Base-by-base conservation (phyloP, 2,797 vertebrate genomes). In the Tauraco hartlaubi region DNA sequence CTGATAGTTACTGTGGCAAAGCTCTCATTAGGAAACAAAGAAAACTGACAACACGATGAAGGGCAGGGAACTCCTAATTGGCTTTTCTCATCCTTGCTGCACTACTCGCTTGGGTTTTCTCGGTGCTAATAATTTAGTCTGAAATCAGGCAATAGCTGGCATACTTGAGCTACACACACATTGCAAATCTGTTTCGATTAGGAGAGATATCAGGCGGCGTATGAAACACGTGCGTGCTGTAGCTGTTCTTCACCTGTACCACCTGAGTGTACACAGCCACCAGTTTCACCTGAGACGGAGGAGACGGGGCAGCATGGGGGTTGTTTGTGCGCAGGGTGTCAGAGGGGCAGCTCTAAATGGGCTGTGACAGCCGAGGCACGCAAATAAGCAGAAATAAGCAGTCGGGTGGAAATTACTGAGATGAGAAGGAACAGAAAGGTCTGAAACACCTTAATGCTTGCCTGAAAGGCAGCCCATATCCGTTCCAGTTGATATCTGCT, bases 171-270 rank as follows among this genome's bases (percentile, higher is more conserved):
- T 74, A 35, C 29, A 46, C 39, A 7, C 11, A 23, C 15, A 3
- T 49, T 41, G 62, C 29, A 44, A 55, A 56, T 29, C 49, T 8
- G 12, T 82, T 79, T 68, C 2, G 22, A 48, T 62, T 37, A 59
- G 76, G 58, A 87, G 51, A 55, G 37, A n/a, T 41, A 29, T 8
- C 48, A 44, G 76, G 61, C 46, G 62, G 71, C 41, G 1, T 10
- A 18, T 20, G 62, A 49, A 59, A 37, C 0, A 0, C 66, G 8
- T 0, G 0, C 0, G 0, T 29, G 26, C 62, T 59, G 48, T 64
- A 35, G 44, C 33, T 72, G 14, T 19, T 64, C 55, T 33, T 84
- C 19, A 43, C 17, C 31, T 64, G 2, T 2, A 0, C 25, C 3
- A 5, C n/a, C 52, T 79, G 41, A 33, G 4, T 37, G 9, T 56